Evolutionary conservation across 2,113 vertebrate species (phyloP), one percentile per base, ranked within the genome.

Genomic region (Eupsittula cactorum): DNA sequence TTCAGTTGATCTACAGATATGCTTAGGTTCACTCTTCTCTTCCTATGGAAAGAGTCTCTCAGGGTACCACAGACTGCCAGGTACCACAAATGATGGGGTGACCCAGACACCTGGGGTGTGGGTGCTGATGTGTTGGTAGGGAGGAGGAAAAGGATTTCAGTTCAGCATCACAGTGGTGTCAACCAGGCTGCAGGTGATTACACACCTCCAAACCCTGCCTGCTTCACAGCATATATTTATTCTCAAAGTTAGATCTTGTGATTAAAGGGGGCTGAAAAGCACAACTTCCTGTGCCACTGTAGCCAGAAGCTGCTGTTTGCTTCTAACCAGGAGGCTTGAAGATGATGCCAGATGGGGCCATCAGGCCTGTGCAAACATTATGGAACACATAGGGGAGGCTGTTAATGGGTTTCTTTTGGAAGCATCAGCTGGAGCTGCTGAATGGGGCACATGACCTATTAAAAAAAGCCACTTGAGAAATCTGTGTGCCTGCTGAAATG

Each of bases 341-440:
- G 95, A 94, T 89, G 70, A 39, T 95, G 92, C 95, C 95, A 96
- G 95, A 97, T 96, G 95, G 96, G 92, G 70, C 95, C 95, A 96
- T 96, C 94, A 96, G 70, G 87, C 88, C 92, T 82, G 81, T 82
- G 25, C 88, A 93, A 95, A 95, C 93, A 95, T 93, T 80, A 94
- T 91, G 74, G 88, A 96, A 69, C 78, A 85, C 95, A 82, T 96
- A 89, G 91, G 92, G 96, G 95, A 97, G 83, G 60, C 96, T 96
- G 77, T 95, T 96, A 97, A 96, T 97, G 95, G 96, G 69, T 95
- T 97, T 94, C 92, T 97, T 97, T 94, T 96, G 96, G 95, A 96
- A 94, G 94, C 95, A 96, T 97, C 95, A 96, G 92, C 93, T 94
- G 96, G 95, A 96, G 93, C 91, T 95, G 86, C 88, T 92, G 96